A percentile compares a stretch with the other conserved stretches of the same genome.
Conservation (phyloP, 2,888 invertebrate species). For the Aquatica leii region DNA sequence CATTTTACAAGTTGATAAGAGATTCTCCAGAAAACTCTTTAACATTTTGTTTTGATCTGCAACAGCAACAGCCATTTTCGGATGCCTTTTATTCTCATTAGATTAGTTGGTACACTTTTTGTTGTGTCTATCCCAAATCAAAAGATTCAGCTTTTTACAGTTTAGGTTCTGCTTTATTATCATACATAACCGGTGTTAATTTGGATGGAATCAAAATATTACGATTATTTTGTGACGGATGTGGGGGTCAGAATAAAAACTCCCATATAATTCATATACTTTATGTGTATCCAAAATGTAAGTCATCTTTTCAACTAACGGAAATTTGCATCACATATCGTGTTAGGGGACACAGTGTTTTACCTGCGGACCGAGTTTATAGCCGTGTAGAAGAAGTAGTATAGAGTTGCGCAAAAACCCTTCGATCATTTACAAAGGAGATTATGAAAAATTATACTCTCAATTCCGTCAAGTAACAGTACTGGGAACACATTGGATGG, state of each 20-base stretch:
- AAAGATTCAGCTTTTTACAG: constrained; percentile 31
- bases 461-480: no score
- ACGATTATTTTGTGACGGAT: constrained; percentile 18
- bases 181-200: constrained; percentile 10
- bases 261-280: constrained; percentile 8
- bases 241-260: constrained; percentile 18
- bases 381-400: no score
- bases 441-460: no score
- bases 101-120: background rate
- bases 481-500: no score
- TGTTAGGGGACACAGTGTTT: constrained; percentile 22
- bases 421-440: no score
- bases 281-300: constrained; percentile 4
- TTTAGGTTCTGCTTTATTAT: constrained; percentile 29
- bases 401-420: no score
- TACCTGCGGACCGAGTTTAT: constrained; percentile 27
- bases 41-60: no score
- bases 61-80: background rate
- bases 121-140: background rate
- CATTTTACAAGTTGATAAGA: no score
- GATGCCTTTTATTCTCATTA: background rate
- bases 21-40: no score
- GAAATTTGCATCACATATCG: constrained; percentile 21
- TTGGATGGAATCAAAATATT: background rate
- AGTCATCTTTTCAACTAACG: no score